Conservation (phyloP, 1,140 invertebrate species). For the Planococcus citri region DNA sequence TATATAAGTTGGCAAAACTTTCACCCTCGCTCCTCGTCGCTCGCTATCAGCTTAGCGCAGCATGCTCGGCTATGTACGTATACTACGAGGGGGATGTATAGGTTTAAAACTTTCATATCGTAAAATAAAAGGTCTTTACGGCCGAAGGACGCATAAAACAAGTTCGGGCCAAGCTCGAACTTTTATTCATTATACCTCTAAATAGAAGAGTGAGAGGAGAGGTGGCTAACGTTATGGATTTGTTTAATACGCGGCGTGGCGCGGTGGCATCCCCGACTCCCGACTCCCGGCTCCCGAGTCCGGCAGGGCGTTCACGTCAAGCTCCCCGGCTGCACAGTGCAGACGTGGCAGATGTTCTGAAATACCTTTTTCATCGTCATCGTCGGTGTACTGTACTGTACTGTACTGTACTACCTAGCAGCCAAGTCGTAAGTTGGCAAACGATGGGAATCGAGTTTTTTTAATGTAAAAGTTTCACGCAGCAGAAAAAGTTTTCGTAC, state of each 20-base stretch:
- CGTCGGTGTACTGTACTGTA: background rate
- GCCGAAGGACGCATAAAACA: conserved; percentile 17
- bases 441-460: background rate
- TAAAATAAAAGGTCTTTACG: conserved; percentile 15
- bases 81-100: background rate
- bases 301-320: too few relatives aligned
- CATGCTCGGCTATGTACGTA: too few relatives aligned
- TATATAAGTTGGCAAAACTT: too few relatives aligned
- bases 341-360: conserved; percentile 5
- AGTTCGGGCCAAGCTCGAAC: background rate
- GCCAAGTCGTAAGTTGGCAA: background rate
- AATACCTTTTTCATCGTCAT: background rate
- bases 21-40: too few relatives aligned
- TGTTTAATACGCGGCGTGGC: conserved; percentile 1
- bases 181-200: conserved; percentile 15
- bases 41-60: too few relatives aligned
- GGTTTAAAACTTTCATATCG: conserved; percentile 15
- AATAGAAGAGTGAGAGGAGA: background rate
- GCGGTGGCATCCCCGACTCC: background rate
- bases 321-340: too few relatives aligned
- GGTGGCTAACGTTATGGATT: background rate
- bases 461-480: background rate
- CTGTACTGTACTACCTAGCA: too few relatives aligned
- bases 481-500: background rate
- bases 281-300: too few relatives aligned